These are phyloP conservation scores for Mongoloraphidia duomilia DNA, from an alignment of 2,888 invertebrate genomes.

Conservation along the genomic window DNA sequence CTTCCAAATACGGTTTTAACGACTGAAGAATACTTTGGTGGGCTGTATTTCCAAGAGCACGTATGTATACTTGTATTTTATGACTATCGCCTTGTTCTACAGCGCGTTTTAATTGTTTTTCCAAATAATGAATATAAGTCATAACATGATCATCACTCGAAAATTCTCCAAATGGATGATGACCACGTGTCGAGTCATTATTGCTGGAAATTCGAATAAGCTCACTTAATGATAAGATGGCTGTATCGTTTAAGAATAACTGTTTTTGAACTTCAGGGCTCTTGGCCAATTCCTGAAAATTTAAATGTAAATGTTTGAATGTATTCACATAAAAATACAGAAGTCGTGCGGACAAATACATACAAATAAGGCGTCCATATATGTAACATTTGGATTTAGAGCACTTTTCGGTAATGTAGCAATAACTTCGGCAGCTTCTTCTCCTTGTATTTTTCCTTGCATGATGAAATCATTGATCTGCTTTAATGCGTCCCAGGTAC, in stretches of 20 bases:
- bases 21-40: conserved; percentile 43
- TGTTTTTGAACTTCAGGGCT: conserved; percentile 38
- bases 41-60: conserved; percentile 50
- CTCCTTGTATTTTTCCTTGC: conserved; percentile 33
- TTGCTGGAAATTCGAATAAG: conserved; percentile 32
- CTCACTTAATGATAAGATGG: conserved; percentile 41
- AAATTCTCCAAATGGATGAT: no score
- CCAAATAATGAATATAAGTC: conserved; percentile 41
- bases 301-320: not conserved
- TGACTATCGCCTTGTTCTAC: conserved; percentile 37
- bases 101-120: conserved; percentile 36
- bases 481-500: conserved; percentile 52
- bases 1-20: conserved; percentile 54
- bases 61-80: conserved; percentile 43
- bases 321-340: not conserved
- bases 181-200: no score
- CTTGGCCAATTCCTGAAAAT: conserved; percentile 32
- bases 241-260: conserved; percentile 36
- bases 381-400: conserved; percentile 46
- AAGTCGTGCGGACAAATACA: conserved; percentile 4
- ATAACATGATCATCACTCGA: no score
- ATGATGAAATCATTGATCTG: conserved; percentile 46
- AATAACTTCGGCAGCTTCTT: conserved; percentile 45
- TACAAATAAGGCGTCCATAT: conserved; percentile 39
- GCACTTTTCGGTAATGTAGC: conserved; percentile 36